Base-by-base conservation (phyloP, 2,113 vertebrate species). In the Channa argus region DNA sequence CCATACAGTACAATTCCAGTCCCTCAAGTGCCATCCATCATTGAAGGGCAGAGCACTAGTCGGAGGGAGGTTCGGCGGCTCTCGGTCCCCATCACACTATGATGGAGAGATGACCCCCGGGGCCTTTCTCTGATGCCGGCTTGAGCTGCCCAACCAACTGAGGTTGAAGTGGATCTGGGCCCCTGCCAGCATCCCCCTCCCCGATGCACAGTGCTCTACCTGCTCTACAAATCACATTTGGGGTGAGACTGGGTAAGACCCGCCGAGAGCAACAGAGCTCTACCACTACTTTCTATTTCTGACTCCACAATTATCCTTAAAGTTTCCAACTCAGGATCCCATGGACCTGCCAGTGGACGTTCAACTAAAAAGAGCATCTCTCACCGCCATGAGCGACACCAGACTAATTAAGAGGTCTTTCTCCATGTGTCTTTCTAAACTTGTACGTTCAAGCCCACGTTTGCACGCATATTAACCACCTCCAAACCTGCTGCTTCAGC, bases 1-100 rank as follows among this genome's bases (percentile, higher is more conserved):
- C 85, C 82, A 87, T 86, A 89, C 79, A 82, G 80, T 87, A 78
- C 90, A 83, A 92, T 82, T 90, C 86, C 53, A 89, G 83, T 94
- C 92, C 92, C 93, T 92, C 89, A 88, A 91, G 92, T 93, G 86
- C 85, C 86, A 93, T 93, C 91, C 91, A 94, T 94, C 92, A 94
- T 90, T 84, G 88, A 87, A 90, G 93, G 91, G 86, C 92, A 92
- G 87, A 91, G 88, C 91, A 92, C 91, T 91, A 92, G 92, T 92
- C 93, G 92, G 90, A 91, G 86, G 79, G 89, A 83, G 88, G 88
- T 93, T 90, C 85, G 82, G 88, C 81, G 5, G 79, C 89, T 86
- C 77, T 84, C 64, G 8, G 86, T 89, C 82, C 83, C 86, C 80
- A 84, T 87, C 79, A 80, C 71, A 76, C 80, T 72, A 55, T 86